These are phyloP conservation scores for Tetraneura akinire DNA, from an alignment of 1,140 invertebrate genomes.

Conservation along the genomic window DNA sequence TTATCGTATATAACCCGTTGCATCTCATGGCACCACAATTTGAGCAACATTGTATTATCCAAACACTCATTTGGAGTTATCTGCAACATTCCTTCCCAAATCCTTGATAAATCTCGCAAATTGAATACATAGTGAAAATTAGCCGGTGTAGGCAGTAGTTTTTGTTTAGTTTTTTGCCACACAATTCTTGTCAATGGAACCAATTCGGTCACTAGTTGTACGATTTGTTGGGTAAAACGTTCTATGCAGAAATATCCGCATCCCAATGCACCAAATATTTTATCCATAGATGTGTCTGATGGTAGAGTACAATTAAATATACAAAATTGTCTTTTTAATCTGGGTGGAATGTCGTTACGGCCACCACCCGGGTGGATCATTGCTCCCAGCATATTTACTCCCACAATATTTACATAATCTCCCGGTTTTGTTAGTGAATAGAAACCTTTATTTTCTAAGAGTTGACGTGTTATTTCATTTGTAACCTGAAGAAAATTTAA, in stretches of 20 bases:
- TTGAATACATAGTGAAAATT: conserved; percentile 98
- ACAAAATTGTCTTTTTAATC: conserved; percentile 91
- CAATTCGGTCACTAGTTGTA: conserved; percentile 77
- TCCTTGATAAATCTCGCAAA: conserved; percentile 87
- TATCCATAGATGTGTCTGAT: conserved; percentile 79
- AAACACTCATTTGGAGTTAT: conserved; percentile 84
- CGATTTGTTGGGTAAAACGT: conserved; percentile 80
- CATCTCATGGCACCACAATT: conserved; percentile 94
- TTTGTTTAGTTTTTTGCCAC: conserved; percentile 79
- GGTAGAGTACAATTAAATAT: conserved; percentile 95
- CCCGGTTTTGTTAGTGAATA: conserved; percentile 96
- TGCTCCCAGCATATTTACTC: conserved; percentile 89
- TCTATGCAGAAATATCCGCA: conserved; percentile 87
- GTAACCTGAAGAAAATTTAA: conserved; percentile 64
- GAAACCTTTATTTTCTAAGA: conserved; percentile 96
- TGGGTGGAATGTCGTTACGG: conserved; percentile 91
- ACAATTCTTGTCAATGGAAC: conserved; percentile 83
- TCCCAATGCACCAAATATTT: conserved; percentile 83
- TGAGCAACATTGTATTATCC: conserved; percentile 75
- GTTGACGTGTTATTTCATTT: conserved; percentile 94
- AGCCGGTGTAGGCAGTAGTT: conserved; percentile 90
- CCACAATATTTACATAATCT: conserved; percentile 88
- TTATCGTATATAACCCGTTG: conserved; percentile 87
- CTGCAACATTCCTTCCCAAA: conserved; percentile 96
- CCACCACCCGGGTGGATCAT: conserved; percentile 95